Evolutionary conservation across 2,113 vertebrate genomes (phyloP), one percentile per base, ranked within the genome.

Genomic region (Xenopus borealis): DNA sequence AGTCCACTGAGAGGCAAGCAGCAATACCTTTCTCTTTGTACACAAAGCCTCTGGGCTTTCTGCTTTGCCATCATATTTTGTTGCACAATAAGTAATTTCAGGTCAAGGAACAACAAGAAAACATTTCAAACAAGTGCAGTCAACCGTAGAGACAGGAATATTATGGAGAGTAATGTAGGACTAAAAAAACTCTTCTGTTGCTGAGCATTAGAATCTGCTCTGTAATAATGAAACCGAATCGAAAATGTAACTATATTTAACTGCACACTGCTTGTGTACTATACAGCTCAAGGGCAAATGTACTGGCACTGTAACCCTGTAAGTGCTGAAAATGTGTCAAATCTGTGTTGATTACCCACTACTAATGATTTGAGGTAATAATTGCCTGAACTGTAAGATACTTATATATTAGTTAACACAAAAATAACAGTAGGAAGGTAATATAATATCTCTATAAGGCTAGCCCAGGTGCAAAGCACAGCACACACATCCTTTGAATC

Each of bases 1-100:
- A 78, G 91, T 92, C 97, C 97, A 99, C 79, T 97, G 94, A 27
- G 94, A 96, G 72, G 97, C 94, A 82, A 99, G 88, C 85, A 95
- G 92, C 73, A 98, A 88, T 62, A 99, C 93, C 85, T 97, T 98
- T 11, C 91, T 89, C 78, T 99, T 99, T 85, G 94, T 94, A 70
- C 93, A 92, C 75, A 96, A 88, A 70, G 89, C 83, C 61, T 96
- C 94, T 50, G 90, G 89, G 67, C 81, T 88, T 0, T 95, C 94
- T 81, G 95, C 94, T 79, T 94, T 96, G 40, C 88, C 89, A 83
- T 91, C 87, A 82, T 92, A 87, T 72, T 87, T 91, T 86, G 95
- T 96, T 69, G 91, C 89, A 86, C 94, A 97, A 94, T 98, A 99
- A 87, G 95, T 99, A 82, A 71, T 71, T 17, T 18, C 79, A n/a